Percentiles rank a stretch among this genome's conserved stretches.
Evolutionary conservation across 2,888 invertebrate genomes (phyloP).

Genomic region (Agriopis marginaria): DNA sequence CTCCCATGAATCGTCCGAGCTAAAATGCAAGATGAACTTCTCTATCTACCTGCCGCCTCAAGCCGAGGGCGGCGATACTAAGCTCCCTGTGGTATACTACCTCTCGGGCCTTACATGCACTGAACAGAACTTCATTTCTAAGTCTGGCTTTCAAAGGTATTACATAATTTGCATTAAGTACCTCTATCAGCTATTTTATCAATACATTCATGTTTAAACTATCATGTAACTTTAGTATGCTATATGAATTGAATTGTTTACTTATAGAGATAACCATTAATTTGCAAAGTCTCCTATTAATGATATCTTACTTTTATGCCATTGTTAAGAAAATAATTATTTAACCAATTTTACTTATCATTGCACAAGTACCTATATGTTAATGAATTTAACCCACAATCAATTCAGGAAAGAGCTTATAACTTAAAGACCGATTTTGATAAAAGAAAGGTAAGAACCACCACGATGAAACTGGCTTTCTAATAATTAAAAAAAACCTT

Average conservation of each 20-base stretch:
- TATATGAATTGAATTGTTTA: conserved; percentile 22
- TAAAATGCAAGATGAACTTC: conserved; percentile 97
- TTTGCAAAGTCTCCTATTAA: neutral
- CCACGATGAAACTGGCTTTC: no score
- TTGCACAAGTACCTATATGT: no score
- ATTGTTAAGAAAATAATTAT: neutral
- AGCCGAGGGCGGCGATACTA: conserved; percentile 85
- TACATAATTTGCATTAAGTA: conserved; percentile 13
- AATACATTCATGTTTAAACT: conserved; percentile 6
- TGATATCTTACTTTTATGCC: conserved; percentile 2
- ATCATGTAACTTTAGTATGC: conserved; percentile 16
- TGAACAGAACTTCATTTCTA: conserved; percentile 98
- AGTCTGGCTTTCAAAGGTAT: conserved; percentile 96
- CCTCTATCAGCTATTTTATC: conserved; percentile 16
- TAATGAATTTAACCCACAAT: no score
- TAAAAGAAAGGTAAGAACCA: no score
- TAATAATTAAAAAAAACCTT: no score
- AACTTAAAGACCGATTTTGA: no score
- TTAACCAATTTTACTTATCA: no score
- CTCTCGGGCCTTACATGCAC: conserved; percentile 97
- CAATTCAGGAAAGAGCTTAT: no score
- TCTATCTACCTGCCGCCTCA: conserved; percentile 95
- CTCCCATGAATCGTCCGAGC: conserved; percentile 91
- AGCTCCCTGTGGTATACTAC: conserved; percentile 95
- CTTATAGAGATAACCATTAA: conserved; percentile 12